Conservation (phyloP, 2,888 invertebrate genomes). For the Sphaerophoria rueppellii region DNA sequence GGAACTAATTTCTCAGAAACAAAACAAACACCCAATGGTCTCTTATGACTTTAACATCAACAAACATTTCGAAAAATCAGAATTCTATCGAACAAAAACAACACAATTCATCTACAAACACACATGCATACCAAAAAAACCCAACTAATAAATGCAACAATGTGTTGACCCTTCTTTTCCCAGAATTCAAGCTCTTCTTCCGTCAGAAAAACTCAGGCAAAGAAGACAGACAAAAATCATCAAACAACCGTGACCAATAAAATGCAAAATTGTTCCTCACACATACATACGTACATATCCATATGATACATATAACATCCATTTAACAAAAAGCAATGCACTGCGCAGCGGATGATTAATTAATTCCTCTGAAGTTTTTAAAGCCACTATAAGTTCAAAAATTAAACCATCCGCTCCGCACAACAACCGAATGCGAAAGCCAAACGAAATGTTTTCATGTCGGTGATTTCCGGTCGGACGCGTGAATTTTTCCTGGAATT, state of each 20-base stretch:
- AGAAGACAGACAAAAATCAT: not conserved
- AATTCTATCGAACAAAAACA: conserved; percentile 14
- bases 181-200: conserved; percentile 42
- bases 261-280: conserved; percentile 1
- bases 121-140: not conserved
- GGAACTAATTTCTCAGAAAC: too few relatives aligned
- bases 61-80: not conserved
- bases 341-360: conserved; percentile 60
- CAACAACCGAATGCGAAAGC: conserved; percentile 14
- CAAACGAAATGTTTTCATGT: conserved; percentile 65
- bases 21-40: too few relatives aligned
- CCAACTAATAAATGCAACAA: conserved; percentile 3
- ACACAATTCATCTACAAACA: not conserved
- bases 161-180: conserved; percentile 42
- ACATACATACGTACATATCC: too few relatives aligned
- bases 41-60: not conserved
- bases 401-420: conserved; percentile 64
- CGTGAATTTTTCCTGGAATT: conserved; percentile 73
- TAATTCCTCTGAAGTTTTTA: conserved; percentile 64
- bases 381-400: conserved; percentile 63
- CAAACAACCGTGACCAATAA: conserved; percentile 30
- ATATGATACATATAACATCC: conserved; percentile 13
- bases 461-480: conserved; percentile 73
- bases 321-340: conserved; percentile 14
- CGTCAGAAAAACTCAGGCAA: not conserved